These are phyloP conservation scores for Caretta caretta DNA, from an alignment of 2,113 vertebrate species.

Conservation along the genomic window DNA sequence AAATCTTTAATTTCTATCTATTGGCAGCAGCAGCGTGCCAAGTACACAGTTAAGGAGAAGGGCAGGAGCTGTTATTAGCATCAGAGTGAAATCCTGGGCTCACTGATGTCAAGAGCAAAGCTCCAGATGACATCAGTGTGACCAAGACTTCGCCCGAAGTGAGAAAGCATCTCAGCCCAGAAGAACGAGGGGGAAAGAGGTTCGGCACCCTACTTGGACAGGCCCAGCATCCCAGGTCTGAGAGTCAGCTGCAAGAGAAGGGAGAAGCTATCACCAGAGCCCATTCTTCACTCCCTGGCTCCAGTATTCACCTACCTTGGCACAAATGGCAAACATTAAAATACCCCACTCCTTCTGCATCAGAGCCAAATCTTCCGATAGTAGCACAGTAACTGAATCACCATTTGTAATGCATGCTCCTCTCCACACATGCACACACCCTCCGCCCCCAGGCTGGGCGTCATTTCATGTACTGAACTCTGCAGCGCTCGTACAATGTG, in stretches of 20 bases:
- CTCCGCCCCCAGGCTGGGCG: background rate
- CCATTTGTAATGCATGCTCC: background rate
- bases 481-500: background rate
- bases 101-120: background rate
- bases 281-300: conserved; percentile 8
- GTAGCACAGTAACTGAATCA: background rate
- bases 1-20: background rate
- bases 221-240: background rate
- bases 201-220: background rate
- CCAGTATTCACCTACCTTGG: conserved; percentile 13
- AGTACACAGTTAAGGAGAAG: background rate
- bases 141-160: accelerated
- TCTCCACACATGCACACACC: background rate
- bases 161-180: background rate
- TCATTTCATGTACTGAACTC: background rate
- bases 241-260: background rate
- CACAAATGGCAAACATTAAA: background rate
- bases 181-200: background rate
- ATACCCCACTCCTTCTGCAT: background rate
- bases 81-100: background rate
- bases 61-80: background rate
- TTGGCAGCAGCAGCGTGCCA: background rate
- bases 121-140: accelerated
- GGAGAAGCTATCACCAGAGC: background rate
- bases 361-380: background rate